Evolutionary conservation across 2,888 invertebrate genomes (phyloP), one percentile per base, ranked within the genome.

Genomic region (Chrysotoxum bicinctum): DNA sequence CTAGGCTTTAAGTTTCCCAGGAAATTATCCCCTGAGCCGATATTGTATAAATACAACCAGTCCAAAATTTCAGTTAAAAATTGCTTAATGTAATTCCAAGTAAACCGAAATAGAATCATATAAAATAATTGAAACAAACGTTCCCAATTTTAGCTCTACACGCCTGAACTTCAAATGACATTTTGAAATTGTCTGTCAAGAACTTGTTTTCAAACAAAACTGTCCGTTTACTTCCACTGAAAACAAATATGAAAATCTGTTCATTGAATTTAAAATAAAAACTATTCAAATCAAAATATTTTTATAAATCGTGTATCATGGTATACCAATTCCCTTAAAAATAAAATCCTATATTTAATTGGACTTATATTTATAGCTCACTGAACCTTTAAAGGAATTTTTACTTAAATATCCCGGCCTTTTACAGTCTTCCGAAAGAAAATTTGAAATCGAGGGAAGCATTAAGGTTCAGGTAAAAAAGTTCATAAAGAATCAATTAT

Each of bases 331-430:
- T 50, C 8, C 7, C 3, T 50, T 7, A 14, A 35, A 30, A 37
- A 12, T 4, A 56, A 14, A 10, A 8, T 10, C 3, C 23, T 37
- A 7, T 16, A 4, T 14, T 14, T 8, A 1, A n/a, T 23, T 3
- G 12, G 3, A 45, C 9, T 0, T 43, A 16, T 9, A n/a, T 10
- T 70, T 32, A 14, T 2, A 84, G 81, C 23, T 62, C 8, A 9
- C 23, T 1, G 3, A 45, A 6, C 21, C 48, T 7, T 7, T 81
- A 1, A 69, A 73, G 0, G 40, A 73, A 50, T 35, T 85, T 8
- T 48, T 85, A 6, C 12, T 81, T 0, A 81, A 77, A 19, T 76
- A 81, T 30, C 62, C 81, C 9, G 77, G 81, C 12, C 62, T 85
- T 4, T 16, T 69, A 12, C 76, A 58, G n/a, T 73, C 72, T 1